Conservation (phyloP, 2,797 vertebrate species). For the Bryconaethiops microstoma region DNA sequence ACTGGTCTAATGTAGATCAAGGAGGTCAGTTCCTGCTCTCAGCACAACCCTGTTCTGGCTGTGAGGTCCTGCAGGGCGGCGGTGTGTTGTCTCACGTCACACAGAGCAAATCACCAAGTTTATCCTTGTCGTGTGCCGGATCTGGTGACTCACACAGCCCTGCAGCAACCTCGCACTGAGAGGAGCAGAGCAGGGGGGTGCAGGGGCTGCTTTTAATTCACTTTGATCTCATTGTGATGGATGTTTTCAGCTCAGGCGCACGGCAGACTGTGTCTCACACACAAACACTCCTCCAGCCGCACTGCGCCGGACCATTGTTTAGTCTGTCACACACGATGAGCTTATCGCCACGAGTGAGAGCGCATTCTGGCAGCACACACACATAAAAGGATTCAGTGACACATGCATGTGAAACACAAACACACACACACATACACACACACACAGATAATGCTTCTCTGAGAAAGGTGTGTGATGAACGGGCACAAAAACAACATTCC, state of each 20-base stretch:
- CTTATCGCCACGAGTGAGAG: slow-evolving; percentile 12
- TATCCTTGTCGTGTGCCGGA: not conserved
- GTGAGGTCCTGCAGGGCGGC: not conserved
- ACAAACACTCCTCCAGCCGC: slow-evolving; percentile 46
- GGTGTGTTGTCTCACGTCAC: not conserved
- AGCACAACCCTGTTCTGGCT: not conserved
- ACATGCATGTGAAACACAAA: not conserved
- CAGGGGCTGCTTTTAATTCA: slow-evolving; percentile 69
- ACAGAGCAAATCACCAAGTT: not conserved
- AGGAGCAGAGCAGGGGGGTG: slow-evolving; percentile 45
- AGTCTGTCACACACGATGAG: slow-evolving; percentile 16
- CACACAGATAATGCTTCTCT: not conserved
- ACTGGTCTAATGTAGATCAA: not conserved
- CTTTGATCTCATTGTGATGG: slow-evolving; percentile 73
- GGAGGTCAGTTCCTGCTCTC: not conserved
- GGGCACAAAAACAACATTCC: not conserved
- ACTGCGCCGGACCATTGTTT: slow-evolving; percentile 18
- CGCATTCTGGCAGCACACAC: not conserved
- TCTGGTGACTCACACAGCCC: slow-evolving; percentile 33
- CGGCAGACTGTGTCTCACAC: slow-evolving; percentile 39
- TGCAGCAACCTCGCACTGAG: slow-evolving; percentile 1
- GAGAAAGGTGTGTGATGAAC: slow-evolving; percentile 12
- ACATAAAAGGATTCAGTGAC: not conserved
- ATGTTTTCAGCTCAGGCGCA: slow-evolving; percentile 67
- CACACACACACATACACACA: not conserved